These are phyloP conservation scores for Pseudochirops cupreus DNA, from an alignment of 2,797 vertebrate species.

Conservation along the genomic window DNA sequence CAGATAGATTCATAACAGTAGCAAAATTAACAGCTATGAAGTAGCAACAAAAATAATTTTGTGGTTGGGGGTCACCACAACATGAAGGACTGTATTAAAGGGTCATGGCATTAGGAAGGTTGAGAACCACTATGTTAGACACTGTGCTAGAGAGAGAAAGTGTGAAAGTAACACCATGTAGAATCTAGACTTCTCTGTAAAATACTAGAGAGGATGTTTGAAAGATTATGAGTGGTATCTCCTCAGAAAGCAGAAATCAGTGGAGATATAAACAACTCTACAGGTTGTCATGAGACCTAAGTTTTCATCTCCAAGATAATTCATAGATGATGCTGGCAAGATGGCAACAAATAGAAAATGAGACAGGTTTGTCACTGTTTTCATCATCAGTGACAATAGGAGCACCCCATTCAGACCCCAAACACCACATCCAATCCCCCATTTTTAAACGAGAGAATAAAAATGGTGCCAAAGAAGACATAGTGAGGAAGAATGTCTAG, in stretches of 20 bases:
- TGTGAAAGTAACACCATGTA: background rate
- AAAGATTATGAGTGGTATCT: background rate
- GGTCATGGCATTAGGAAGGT: no score
- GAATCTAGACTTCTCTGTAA: background rate
- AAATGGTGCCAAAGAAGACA: background rate
- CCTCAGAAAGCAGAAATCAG: background rate
- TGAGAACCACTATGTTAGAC: no score
- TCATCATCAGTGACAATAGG: background rate
- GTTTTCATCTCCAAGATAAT: background rate
- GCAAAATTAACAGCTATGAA: no score
- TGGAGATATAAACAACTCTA: background rate
- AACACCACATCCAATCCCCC: background rate
- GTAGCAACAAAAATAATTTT: no score
- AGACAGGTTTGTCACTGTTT: background rate
- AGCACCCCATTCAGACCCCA: background rate
- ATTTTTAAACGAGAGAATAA: background rate
- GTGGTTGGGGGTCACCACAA: no score
- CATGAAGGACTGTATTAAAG: no score
- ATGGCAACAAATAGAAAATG: background rate
- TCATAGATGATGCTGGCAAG: background rate
- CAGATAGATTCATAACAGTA: no score
- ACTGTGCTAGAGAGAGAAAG: background rate
- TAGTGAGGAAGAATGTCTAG: background rate
- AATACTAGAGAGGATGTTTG: background rate
- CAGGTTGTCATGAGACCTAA: background rate